Evolutionary conservation across 2,888 invertebrate genomes (phyloP).

Genomic region (Amorpha juglandis): DNA sequence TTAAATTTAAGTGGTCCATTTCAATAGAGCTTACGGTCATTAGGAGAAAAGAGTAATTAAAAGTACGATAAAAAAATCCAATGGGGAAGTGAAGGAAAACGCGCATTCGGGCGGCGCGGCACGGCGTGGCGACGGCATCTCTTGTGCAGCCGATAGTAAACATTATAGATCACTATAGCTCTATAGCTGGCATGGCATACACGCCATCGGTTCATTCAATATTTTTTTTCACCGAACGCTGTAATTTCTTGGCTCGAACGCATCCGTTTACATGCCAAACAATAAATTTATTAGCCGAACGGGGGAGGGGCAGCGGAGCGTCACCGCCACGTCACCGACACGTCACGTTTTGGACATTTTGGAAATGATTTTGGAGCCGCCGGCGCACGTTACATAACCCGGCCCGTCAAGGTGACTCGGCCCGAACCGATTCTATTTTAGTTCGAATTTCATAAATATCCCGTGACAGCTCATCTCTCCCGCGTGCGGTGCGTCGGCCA

Average conservation of each 20-base stretch:
- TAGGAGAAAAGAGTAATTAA: slow-evolving; percentile 79
- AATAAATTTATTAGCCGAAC: slow-evolving; percentile 83
- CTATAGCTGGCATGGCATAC: slow-evolving; percentile 78
- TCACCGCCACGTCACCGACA: slow-evolving; percentile 74
- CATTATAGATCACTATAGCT: slow-evolving; percentile 77
- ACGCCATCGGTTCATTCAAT: slow-evolving; percentile 81
- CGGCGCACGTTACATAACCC: slow-evolving; percentile 66
- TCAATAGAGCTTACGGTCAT: slow-evolving; percentile 73
- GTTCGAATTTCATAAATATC: slow-evolving; percentile 84
- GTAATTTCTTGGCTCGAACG: slow-evolving; percentile 84
- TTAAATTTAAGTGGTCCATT: slow-evolving; percentile 68
- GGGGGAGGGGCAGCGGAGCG: slow-evolving; percentile 82
- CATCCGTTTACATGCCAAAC: slow-evolving; percentile 85
- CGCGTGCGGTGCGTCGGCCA: slow-evolving; percentile 74
- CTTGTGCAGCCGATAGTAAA: slow-evolving; percentile 68
- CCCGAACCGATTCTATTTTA: slow-evolving; percentile 80
- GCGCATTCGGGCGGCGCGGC: slow-evolving; percentile 8
- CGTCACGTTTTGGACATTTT: slow-evolving; percentile 73
- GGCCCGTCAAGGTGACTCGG: slow-evolving; percentile 81
- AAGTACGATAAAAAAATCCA: slow-evolving; percentile 69
- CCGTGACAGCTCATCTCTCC: slow-evolving; percentile 82
- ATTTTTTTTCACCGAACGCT: slow-evolving; percentile 82
- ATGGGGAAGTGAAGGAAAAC: slow-evolving; percentile 38
- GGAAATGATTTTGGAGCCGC: slow-evolving; percentile 58
- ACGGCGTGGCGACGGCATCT: slow-evolving; percentile 37